Percentiles rank a stretch among this genome's conserved stretches.
Evolutionary conservation across 1,140 invertebrate genomes (phyloP).

Genomic region (Eulimnadia texana): DNA sequence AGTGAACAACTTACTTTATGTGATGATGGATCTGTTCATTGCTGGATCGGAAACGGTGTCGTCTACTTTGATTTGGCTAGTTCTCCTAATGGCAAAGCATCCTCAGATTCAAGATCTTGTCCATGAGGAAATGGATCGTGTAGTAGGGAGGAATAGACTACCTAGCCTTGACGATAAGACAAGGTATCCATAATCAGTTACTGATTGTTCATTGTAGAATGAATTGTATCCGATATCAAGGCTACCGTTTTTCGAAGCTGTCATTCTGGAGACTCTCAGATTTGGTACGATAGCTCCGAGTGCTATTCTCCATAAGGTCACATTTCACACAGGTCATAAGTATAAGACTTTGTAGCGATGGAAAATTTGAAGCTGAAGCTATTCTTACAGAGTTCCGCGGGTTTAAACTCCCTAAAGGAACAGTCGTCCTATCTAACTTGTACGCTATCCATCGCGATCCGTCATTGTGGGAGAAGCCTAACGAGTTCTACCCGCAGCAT

Average conservation of each 20-base stretch:
- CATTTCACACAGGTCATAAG: neutral
- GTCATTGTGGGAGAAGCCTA: neutral
- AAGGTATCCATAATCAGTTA: neutral
- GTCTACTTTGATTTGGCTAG: constrained; percentile 72
- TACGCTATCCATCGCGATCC: neutral
- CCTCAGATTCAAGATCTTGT: constrained; percentile 65
- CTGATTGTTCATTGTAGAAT: neutral
- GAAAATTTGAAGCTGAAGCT: too few relatives aligned
- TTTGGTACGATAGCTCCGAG: neutral
- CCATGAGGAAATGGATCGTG: constrained; percentile 71
- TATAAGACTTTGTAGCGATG: too few relatives aligned
- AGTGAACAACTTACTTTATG: neutral
- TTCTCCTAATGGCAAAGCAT: constrained; percentile 73
- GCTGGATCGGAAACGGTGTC: constrained; percentile 91
- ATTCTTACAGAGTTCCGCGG: neutral
- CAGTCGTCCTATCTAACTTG: neutral
- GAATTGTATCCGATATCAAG: neutral
- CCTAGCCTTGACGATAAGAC: constrained; percentile 58
- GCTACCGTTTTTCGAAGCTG: neutral
- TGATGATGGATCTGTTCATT: constrained; percentile 56
- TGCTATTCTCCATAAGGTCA: neutral
- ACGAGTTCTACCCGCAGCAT: neutral
- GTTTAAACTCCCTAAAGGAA: neutral
- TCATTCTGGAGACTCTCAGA: neutral
- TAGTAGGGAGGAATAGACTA: constrained; percentile 62